Conservation (phyloP, 1,140 invertebrate genomes). For the Triops longicaudatus region DNA sequence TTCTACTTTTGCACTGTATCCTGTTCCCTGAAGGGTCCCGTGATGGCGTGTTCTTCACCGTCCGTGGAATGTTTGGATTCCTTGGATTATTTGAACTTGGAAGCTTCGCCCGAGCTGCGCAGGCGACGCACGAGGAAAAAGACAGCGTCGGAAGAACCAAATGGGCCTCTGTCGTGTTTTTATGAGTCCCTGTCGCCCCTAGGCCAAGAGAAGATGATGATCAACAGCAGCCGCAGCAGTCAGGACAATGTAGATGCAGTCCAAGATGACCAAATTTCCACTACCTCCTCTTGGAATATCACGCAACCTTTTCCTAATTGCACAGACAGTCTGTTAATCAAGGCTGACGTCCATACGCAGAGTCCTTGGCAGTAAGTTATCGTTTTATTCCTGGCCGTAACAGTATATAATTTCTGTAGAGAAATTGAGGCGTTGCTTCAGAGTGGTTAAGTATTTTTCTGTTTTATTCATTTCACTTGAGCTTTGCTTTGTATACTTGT, state of each 20-base stretch:
- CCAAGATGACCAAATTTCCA: constrained; percentile 1
- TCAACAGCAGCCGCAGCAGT: neutral
- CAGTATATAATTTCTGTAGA: neutral
- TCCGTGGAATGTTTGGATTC: neutral
- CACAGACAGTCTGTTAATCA: constrained; percentile 8
- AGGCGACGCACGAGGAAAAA: neutral
- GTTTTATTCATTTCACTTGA: neutral
- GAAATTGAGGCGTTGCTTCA: neutral
- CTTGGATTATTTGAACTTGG: neutral
- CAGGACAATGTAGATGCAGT: neutral
- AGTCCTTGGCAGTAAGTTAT: constrained; percentile 11
- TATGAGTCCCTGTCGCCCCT: no score
- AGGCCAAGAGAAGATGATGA: no score
- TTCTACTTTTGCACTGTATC: neutral
- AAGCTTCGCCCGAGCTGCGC: neutral
- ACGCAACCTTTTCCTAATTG: constrained; percentile 2
- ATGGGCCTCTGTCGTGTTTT: neutral
- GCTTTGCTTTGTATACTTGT: no score
- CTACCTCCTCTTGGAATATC: neutral
- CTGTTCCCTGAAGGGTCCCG: neutral
- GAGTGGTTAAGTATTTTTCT: neutral
- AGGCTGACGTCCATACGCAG: neutral
- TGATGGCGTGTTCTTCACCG: neutral
- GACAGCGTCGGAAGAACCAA: neutral
- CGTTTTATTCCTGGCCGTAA: neutral